Evolutionary conservation across 2,888 invertebrate genomes (phyloP), one percentile per base, ranked within the genome.

Genomic region (Cephus rjabovi): DNA sequence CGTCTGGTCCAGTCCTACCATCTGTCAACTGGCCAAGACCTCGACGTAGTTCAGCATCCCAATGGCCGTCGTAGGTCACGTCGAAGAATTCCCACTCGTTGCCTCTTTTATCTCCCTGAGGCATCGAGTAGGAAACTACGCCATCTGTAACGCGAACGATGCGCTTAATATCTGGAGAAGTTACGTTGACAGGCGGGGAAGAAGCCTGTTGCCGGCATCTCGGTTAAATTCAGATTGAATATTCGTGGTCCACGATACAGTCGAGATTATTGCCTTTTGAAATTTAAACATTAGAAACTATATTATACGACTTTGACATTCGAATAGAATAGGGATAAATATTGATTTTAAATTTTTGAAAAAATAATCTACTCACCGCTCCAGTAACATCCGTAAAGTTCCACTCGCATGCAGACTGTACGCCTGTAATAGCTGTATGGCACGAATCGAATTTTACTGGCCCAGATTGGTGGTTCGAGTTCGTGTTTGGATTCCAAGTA

Each of bases 401-500:
- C 98, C 40, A 97, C 96, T 83, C 98, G 93, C 96, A 98, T 96
- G 92, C 98, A 98, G 76, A 97, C 97, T 0, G 97, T 97, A 82
- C 97, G 93, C 31, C 95, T 94, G 90, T 96, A 95, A 82, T 95
- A 94, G 90, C 97, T 97, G 93, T 96, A 95, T 0, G 98, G 98
- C 76, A 97, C 93, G 92, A 98, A 96, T 77, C 97, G 94, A 80
- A 98, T 93, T 91, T 95, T 95, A 84, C 95, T 95, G 37, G 97
- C 97, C 94, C 97, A 96, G 83, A 98, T 95, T 31, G 97, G 96
- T 31, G 97, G 97, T 82, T 96, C 95, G 87, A 97, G 93, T 77
- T 95, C 94, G 83, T 95, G 94, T 90, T 97, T 95, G 86, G 95
- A 95, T 87, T 96, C 95, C 84, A 96, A 92, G 91, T 97, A 97